phyloP scores from a whole-genome alignment of 2,888 invertebrate genomes.

The Drosophila pseudotalamancana region DNA sequence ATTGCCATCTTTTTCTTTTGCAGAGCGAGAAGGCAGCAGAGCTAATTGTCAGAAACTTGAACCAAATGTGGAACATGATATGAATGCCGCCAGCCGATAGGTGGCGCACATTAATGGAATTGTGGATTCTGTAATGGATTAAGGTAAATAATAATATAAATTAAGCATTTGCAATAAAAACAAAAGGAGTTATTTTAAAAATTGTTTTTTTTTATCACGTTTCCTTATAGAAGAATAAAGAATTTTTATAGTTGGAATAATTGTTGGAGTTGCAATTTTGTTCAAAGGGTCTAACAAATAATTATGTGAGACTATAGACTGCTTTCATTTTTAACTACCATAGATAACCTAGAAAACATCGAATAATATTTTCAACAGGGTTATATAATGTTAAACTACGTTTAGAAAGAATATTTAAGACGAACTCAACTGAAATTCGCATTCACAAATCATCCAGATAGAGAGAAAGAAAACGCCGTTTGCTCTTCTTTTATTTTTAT shows the following conservation, averaged over 20 bases:
- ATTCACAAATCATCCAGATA: background rate
- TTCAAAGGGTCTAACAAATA: too few relatives aligned
- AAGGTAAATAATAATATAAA: too few relatives aligned
- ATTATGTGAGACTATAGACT: too few relatives aligned
- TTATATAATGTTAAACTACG: background rate
- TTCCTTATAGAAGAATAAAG: too few relatives aligned
- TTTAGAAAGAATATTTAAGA: background rate
- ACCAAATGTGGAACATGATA: conserved; percentile 5
- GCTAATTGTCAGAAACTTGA: background rate
- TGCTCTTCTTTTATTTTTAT: conserved; percentile 8
- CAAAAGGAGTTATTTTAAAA: too few relatives aligned
- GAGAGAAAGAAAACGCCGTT: conserved; percentile 1
- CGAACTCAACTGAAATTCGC: background rate
- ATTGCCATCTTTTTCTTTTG: conserved; percentile 10
- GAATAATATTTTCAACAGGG: too few relatives aligned
- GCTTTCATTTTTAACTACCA: too few relatives aligned
- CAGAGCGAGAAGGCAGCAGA: conserved; percentile 14
- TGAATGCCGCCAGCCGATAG: conserved; percentile 2
- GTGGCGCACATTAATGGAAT: conserved; percentile 15
- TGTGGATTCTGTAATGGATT: background rate
- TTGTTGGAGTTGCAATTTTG: too few relatives aligned
- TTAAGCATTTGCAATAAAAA: too few relatives aligned
- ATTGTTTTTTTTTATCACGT: too few relatives aligned
- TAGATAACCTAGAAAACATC: too few relatives aligned
- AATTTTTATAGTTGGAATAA: too few relatives aligned